phyloP scores from a whole-genome alignment of 2,888 invertebrate species.

The Subacronicta megacephala region DNA sequence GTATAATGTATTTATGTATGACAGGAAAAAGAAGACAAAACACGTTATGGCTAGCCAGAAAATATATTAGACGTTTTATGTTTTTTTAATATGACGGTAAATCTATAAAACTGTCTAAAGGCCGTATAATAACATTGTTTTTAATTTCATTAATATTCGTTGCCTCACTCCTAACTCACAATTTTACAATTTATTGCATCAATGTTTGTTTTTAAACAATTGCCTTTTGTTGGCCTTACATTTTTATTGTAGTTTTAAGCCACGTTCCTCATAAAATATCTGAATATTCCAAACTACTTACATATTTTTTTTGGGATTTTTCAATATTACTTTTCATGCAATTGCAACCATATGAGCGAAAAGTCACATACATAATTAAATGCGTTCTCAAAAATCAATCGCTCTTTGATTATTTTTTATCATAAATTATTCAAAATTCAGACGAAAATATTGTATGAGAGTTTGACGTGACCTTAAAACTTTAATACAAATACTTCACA shows the following conservation, averaged over 20 bases:
- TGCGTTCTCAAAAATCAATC: too few relatives aligned
- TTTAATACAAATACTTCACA: constrained; percentile 32
- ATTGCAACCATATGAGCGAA: too few relatives aligned
- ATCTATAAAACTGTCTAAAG: constrained; percentile 7
- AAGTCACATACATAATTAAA: too few relatives aligned
- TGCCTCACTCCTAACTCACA: constrained; percentile 47
- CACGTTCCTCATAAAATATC: neutral
- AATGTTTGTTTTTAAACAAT: constrained; percentile 25
- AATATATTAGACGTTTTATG: too few relatives aligned
- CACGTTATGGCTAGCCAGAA: too few relatives aligned
- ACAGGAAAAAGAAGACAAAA: too few relatives aligned
- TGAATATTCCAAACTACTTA: too few relatives aligned
- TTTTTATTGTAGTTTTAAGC: constrained; percentile 31
- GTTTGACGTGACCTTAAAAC: constrained; percentile 31
- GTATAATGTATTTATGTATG: too few relatives aligned
- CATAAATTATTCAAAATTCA: neutral
- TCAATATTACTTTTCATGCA: too few relatives aligned
- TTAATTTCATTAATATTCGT: constrained; percentile 27
- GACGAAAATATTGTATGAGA: neutral
- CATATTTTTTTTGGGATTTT: too few relatives aligned
- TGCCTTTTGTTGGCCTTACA: constrained; percentile 19
- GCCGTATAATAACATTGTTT: constrained; percentile 13
- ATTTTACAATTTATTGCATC: constrained; percentile 19
- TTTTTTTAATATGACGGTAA: too few relatives aligned
- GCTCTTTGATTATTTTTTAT: neutral